Conservation (phyloP, 92 coral and sea anemone species). For the Parazoanthus darwini region DNA sequence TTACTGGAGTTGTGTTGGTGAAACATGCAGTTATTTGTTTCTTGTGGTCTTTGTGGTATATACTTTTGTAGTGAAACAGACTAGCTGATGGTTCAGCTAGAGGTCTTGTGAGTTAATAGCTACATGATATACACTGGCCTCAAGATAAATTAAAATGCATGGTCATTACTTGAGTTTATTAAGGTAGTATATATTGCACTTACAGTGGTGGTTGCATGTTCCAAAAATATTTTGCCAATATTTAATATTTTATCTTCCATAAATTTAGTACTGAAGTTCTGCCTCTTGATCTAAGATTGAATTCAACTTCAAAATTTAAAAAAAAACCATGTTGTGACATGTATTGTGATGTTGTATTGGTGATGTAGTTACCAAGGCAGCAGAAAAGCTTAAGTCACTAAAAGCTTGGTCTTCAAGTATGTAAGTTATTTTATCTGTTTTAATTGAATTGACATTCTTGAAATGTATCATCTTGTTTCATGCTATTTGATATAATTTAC, state of each 20-base stretch:
- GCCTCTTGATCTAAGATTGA: too few relatives aligned
- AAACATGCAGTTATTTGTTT: neutral
- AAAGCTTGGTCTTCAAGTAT: neutral
- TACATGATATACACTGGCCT: neutral
- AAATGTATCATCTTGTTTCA: too few relatives aligned
- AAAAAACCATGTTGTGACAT: too few relatives aligned
- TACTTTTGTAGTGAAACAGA: slow-evolving; percentile 35
- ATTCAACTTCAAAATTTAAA: too few relatives aligned
- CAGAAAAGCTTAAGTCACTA: slow-evolving; percentile 19
- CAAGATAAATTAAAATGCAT: too few relatives aligned
- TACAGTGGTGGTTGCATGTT: slow-evolving; percentile 8
- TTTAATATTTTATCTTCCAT: too few relatives aligned
- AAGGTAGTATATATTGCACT: neutral
- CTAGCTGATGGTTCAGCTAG: slow-evolving; percentile 36
- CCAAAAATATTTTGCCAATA: neutral
- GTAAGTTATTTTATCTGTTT: neutral
- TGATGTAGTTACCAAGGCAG: neutral
- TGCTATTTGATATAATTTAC: too few relatives aligned
- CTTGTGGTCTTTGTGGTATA: neutral
- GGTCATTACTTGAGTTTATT: too few relatives aligned
- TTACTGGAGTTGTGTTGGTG: too few relatives aligned
- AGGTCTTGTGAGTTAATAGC: slow-evolving; percentile 42
- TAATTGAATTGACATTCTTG: too few relatives aligned
- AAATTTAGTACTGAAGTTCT: too few relatives aligned
- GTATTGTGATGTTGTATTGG: too few relatives aligned